Evolutionary conservation across 37 sponge, comb jelly and placozoan genomes (phyloP), one percentile per base, ranked within the genome.

Genomic region (Theonella swinhoei): DNA sequence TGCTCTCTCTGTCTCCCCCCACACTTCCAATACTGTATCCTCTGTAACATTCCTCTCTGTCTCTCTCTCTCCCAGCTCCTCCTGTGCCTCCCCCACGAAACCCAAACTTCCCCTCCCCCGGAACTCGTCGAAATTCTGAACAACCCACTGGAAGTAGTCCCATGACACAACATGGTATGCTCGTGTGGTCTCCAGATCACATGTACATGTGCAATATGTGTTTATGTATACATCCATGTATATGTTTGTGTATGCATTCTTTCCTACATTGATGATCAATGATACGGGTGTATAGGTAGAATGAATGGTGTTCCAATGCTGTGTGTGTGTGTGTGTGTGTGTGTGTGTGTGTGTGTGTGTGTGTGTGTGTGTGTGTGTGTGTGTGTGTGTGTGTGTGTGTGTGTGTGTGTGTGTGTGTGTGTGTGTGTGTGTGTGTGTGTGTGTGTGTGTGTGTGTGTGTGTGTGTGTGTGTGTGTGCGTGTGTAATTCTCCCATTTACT

Each of bases 181-280:
- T n/a, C n/a, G n/a, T n/a, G n/a, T n/a, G n/a, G n/a, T n/a, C n/a
- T n/a, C n/a, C n/a, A n/a, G n/a, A n/a, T 47, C 17, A 7, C 26
- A 35, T 58, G 33, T 76, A 29, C 38, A 41, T 73, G 75, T 83
- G 66, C 71, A 39, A 76, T 83, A 36, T 63, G 76, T 38, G 47
- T 62, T 64, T 62, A 43, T 83, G 84, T 74, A n/a, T 63, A 14
- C 14, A 47, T 47, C 11, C 14, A 36, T 80, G 81, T 68, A 37
- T 80, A 70, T 80, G 70, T 80, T 69, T 80, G 70, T 80, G 81
- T 68, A 37, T 80, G 81, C 34, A 37, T 80, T n/a, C n/a, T n/a
- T n/a, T n/a, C n/a, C n/a, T n/a, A n/a, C n/a, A n/a, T n/a, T n/a
- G n/a, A n/a, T n/a, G n/a, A n/a, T n/a, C n/a, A n/a, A n/a, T n/a